phyloP scores from a whole-genome alignment of 2,113 vertebrate species.

The Oreochromis aureus region DNA sequence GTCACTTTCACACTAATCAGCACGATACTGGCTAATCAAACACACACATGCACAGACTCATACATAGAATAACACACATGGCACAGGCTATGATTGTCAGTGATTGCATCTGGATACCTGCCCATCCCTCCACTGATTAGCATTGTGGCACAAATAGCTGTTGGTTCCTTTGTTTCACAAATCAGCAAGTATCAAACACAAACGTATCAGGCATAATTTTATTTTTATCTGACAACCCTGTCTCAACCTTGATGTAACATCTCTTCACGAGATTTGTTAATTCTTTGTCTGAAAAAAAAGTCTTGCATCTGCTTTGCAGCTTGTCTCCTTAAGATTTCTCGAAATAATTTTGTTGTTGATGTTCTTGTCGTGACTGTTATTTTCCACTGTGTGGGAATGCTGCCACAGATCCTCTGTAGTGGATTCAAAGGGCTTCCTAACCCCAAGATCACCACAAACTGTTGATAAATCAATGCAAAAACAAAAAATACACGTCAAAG shows the following conservation, averaged over 20 bases:
- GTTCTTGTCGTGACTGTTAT: background rate
- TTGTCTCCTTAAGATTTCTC: background rate
- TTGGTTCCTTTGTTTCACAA: background rate
- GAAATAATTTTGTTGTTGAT: background rate
- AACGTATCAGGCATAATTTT: background rate
- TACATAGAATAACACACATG: background rate
- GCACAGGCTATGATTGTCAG: background rate
- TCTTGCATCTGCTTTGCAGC: background rate
- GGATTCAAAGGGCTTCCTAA: conserved; percentile 5
- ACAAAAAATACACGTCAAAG: background rate
- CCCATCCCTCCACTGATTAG: conserved; percentile 23
- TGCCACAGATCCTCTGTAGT: background rate
- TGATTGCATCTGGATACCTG: conserved; percentile 39
- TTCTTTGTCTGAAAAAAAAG: background rate
- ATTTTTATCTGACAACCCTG: background rate
- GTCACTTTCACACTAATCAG: conserved; percentile 20
- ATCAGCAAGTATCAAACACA: background rate
- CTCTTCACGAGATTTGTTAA: background rate
- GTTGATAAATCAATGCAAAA: background rate
- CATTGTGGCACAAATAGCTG: background rate
- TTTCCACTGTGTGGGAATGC: background rate
- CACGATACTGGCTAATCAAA: conserved; percentile 5
- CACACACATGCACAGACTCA: background rate
- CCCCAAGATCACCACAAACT: background rate
- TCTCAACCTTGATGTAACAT: background rate